Conservation (phyloP, 2,113 vertebrate genomes). For the Castor canadensis region DNA sequence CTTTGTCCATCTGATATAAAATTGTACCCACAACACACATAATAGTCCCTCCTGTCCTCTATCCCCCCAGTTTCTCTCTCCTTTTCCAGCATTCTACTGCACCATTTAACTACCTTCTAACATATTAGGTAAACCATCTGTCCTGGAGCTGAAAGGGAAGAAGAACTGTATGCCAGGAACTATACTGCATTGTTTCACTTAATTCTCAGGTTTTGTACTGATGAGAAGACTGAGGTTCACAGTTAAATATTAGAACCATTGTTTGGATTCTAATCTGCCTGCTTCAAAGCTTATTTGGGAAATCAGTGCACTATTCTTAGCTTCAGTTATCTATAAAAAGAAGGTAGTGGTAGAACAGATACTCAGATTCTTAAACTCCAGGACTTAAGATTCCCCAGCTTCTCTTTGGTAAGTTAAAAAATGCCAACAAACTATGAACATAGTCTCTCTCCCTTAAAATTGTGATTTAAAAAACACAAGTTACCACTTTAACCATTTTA, state of each 20-base stretch:
- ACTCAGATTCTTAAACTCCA: neutral
- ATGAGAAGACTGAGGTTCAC: neutral
- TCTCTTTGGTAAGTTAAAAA: constrained; percentile 16
- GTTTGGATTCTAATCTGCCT: neutral
- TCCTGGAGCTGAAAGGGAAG: neutral
- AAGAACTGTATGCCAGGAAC: neutral
- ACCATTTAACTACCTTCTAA: constrained; percentile 1
- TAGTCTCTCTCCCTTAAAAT: neutral
- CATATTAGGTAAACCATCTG: neutral
- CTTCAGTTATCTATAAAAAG: constrained; percentile 18
- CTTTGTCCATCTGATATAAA: neutral
- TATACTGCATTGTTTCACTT: neutral
- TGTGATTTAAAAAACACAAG: neutral
- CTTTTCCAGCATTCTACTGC: too few species aligned
- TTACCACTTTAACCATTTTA: neutral
- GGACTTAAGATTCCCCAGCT: neutral
- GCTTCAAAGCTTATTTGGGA: neutral
- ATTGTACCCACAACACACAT: neutral
- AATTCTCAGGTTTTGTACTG: neutral
- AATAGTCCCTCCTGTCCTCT: rapidly evolving
- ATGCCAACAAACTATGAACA: neutral
- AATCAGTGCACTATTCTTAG: neutral
- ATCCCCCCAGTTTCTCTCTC: neutral
- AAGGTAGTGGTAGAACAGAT: neutral
- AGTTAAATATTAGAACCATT: neutral